phyloP scores from a whole-genome alignment of 1,140 invertebrate genomes.

The Drosophila paulistorum region DNA sequence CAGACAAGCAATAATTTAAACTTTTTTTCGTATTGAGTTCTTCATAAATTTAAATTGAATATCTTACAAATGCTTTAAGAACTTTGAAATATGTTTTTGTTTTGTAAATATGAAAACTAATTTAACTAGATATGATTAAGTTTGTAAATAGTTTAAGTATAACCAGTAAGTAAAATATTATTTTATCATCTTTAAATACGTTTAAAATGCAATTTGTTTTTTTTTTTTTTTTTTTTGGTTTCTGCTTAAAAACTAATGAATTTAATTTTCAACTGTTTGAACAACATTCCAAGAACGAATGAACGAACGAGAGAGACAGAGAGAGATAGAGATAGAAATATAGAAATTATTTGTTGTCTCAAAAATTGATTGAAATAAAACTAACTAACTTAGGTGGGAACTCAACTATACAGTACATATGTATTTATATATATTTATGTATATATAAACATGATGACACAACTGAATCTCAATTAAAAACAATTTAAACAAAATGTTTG shows the following conservation, averaged over 20 bases:
- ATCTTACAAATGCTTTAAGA: constrained; percentile 62
- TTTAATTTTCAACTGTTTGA: constrained; percentile 47
- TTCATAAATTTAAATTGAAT: constrained; percentile 38
- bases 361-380: constrained; percentile 54
- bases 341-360: background rate
- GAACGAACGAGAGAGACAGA: constrained; percentile 26
- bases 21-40: constrained; percentile 14
- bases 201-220: constrained; percentile 78
- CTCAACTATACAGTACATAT: constrained; percentile 65
- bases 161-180: constrained; percentile 17
- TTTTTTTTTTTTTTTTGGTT: constrained; percentile 50
- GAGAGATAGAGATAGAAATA: constrained; percentile 27
- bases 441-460: constrained; percentile 42
- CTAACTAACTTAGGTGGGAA: constrained; percentile 69
- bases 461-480: constrained; percentile 59
- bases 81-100: constrained; percentile 37
- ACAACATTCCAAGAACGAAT: constrained; percentile 68
- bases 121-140: constrained; percentile 58
- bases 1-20: constrained; percentile 18
- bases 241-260: constrained; percentile 64
- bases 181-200: constrained; percentile 59
- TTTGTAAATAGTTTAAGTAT: constrained; percentile 34
- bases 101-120: constrained; percentile 60
- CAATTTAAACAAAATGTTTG: constrained; percentile 62
- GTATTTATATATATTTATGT: background rate